Evolutionary conservation across 2,797 vertebrate genomes (phyloP), one percentile per base, ranked within the genome.

Genomic region (Sebastes trivittatus): DNA sequence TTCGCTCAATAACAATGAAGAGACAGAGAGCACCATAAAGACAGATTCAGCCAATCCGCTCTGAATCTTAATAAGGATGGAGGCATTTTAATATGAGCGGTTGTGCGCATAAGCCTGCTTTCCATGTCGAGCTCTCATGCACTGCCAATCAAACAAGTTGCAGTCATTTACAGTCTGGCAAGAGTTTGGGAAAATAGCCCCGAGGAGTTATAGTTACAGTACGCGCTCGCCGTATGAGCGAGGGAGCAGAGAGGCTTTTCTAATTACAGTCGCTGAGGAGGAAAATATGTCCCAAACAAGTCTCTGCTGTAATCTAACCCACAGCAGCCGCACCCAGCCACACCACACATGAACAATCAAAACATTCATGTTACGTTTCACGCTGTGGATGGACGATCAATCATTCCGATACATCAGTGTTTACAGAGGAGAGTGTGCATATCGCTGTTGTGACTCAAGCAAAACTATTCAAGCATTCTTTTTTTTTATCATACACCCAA

Each of bases 1-100:
- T 94, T 93, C 66, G 46, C 84, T 92, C 94, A 90, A 89, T 91
- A 93, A 92, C 90, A 93, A 92, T 91, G 88, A 93, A 88, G 84
- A 88, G 63, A 83, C 83, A 86, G 82, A 80, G 75, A 84, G 79
- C 4, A 65, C 78, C 78, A 76, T 87, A 77, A 93, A 88, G 89
- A 87, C 90, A 71, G 86, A 81, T 75, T 89, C 80, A 63, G 83
- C 76, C 89, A 83, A 60, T 91, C 86, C 80, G 80, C 70, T 87
- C 83, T 72, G 90, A 88, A 92, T 93, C 84, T 80, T 87, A 92
- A 92, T 88, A 74, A 84, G 86, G 62, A 73, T n/a, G 9, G 83
- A 84, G 61, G 71, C 89, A 72, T 90, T 92, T 90, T 89, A 91
- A 88, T 83, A 78, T 7, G 1, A 32, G 49, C 42, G 1, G 23